Evolutionary conservation across 2,797 vertebrate species (phyloP).

Genomic region (Toxotes lorentzi): DNA sequence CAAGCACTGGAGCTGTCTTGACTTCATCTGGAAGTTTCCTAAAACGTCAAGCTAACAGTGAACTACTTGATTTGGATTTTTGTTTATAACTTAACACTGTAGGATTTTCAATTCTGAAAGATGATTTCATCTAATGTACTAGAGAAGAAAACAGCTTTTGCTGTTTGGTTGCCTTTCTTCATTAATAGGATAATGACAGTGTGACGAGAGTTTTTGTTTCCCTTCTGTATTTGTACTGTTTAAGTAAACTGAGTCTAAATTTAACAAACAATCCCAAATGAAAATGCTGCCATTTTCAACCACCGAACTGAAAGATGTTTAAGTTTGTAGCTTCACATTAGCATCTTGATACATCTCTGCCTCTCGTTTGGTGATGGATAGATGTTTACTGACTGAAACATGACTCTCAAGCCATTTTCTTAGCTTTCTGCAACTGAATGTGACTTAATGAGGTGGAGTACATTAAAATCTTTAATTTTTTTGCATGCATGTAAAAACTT

Average conservation of each 20-base stretch:
- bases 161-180: no score
- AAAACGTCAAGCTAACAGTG: not conserved
- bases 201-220: no score
- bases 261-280: no score
- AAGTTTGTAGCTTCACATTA: not conserved
- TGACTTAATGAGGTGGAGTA: constrained; percentile 13
- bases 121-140: not conserved
- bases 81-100: not conserved
- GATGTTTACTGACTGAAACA: constrained; percentile 8
- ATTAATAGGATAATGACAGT: no score
- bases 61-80: constrained; percentile 5
- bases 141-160: not conserved
- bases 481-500: not conserved
- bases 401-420: constrained; percentile 1
- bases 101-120: not conserved
- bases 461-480: constrained; percentile 10
- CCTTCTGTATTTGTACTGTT: not conserved
- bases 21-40: not conserved
- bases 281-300: no score
- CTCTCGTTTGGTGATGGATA: not conserved
- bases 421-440: not conserved
- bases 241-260: not conserved
- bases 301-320: not conserved
- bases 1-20: not conserved
- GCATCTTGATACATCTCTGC: not conserved